Evolutionary conservation across 2,113 vertebrate genomes (phyloP), one percentile per base, ranked within the genome.

Genomic region (Amphilophus citrinellus): DNA sequence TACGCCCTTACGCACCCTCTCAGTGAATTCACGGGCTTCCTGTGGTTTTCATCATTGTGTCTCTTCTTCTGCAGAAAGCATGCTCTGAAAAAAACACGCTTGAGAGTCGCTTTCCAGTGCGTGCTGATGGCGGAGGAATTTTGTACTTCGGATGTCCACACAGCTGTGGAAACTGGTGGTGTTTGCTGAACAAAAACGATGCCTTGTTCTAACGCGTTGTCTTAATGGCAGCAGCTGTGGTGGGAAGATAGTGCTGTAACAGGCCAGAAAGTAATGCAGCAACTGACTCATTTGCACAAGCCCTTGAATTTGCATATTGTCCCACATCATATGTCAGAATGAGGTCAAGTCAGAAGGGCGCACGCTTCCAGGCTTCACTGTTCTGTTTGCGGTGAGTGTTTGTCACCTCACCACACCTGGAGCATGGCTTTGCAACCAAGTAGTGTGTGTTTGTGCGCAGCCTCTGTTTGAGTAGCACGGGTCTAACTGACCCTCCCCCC

Each of bases 41-140:
- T 95, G 93, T 94, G 93, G 91, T 90, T 93, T 87, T 77, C 44
- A 30, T 88, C 60, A 24, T 3, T 15, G 79, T 61, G 77, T 82
- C 75, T 76, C 76, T 47, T 76, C 53, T 78, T 58, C 57, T 88
- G 89, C 89, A 92, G 79, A 78, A 59, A 79, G 83, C 82, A 77
- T 78, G 84, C 75, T 86, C 53, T 56, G 50, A 83, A 39, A 77
- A 77, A 73, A 73, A 27, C 61, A 75, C 5, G 30, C 44, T 37
- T 10, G 6, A 53, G 84, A 66, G 61, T 35, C 17, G 57, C 80
- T 71, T 58, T 71, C 71, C 18, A 39, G 50, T 53, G 30, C 4
- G 20, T 80, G 61, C 56, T 53, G 68, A 50, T 27, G 76, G 15
- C 24, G 58, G 81, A 61, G 80, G 76, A 82, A 76, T 84, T 57